Evolutionary conservation across 2,888 invertebrate species (phyloP), one percentile per base, ranked within the genome.

Genomic region (Cephus nigrinus): DNA sequence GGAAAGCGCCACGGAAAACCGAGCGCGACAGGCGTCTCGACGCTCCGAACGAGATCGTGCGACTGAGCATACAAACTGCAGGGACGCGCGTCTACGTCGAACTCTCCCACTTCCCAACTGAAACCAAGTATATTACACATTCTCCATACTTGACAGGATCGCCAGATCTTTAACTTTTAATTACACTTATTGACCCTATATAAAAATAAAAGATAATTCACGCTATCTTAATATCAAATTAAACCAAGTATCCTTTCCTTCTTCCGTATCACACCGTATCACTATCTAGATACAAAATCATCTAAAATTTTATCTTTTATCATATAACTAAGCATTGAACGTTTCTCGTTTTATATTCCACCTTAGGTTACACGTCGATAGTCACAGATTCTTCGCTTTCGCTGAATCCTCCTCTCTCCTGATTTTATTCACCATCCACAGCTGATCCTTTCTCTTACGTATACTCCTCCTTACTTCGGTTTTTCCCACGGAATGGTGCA

Each of bases 31-130:
- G 85, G 80, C 88, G 84, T 83, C 87, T 84, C 88, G 87, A 88
- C 89, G 85, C 88, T 84, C 82, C 88, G 87, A 85, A 89, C 87
- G 89, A 88, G 89, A 88, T 90, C 88, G 90, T 86, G 87, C 88
- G 88, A 90, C 90, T 90, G 87, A 89, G 87, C 87, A 85, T 76
- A 85, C 86, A 84, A 87, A 84, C 87, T 83, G 81, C 86, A 83
- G 83, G 87, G 85, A 89, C 88, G 86, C 85, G 83, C 80, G 84
- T 85, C 84, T 84, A 78, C 78, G 75, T 68, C 78, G 75, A 75
- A 30, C 12, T 77, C 83, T 78, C 80, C 79, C 78, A 74, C 74
- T 78, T 73, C 75, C 75, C n/a, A 35, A 33, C 35, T 35, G 75
- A 75, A 81, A 77, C 80, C 79, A 82, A 79, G 79, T 71, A 76